These are phyloP conservation scores for Scaptodrosophila latifasciaeformis DNA, from an alignment of 2,888 invertebrate genomes.

Conservation along the genomic window DNA sequence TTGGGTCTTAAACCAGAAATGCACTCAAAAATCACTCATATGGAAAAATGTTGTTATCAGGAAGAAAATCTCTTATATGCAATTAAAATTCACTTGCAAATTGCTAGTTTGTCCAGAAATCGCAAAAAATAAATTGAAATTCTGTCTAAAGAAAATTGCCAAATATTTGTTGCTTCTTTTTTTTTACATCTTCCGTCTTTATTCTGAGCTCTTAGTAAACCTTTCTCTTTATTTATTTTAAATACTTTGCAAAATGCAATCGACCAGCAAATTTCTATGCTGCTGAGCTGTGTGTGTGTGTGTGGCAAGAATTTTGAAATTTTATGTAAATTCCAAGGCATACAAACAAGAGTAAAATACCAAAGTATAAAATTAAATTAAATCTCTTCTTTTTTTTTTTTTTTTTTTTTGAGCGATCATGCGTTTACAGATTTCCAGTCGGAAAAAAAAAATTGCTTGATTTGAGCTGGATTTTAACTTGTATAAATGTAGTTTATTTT, in stretches of 20 bases:
- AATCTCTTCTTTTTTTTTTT: too few species aligned
- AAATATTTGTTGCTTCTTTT: slow-evolving; percentile 32
- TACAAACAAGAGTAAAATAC: neutral
- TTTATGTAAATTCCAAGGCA: too few species aligned
- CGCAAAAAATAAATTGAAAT: slow-evolving; percentile 26
- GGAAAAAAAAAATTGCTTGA: too few species aligned
- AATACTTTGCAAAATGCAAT: slow-evolving; percentile 53
- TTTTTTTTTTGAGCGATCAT: too few species aligned
- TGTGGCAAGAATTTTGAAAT: too few species aligned
- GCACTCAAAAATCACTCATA: neutral
- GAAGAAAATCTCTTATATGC: slow-evolving; percentile 29
- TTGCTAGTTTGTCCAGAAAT: slow-evolving; percentile 25
- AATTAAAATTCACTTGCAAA: slow-evolving; percentile 48
- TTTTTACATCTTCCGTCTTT: too few species aligned
- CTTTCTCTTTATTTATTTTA: too few species aligned
- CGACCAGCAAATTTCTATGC: slow-evolving; percentile 26
- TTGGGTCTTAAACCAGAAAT: neutral
- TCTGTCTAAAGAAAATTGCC: slow-evolving; percentile 25
- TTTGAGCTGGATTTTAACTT: too few species aligned
- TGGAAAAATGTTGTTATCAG: neutral
- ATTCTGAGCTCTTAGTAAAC: too few species aligned
- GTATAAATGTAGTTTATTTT: too few species aligned
- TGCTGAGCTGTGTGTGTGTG: slow-evolving; percentile 16
- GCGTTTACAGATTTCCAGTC: too few species aligned
- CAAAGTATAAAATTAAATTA: too few species aligned